phyloP scores from a whole-genome alignment of 2,888 invertebrate genomes.

The Malthinus flaveolus region DNA sequence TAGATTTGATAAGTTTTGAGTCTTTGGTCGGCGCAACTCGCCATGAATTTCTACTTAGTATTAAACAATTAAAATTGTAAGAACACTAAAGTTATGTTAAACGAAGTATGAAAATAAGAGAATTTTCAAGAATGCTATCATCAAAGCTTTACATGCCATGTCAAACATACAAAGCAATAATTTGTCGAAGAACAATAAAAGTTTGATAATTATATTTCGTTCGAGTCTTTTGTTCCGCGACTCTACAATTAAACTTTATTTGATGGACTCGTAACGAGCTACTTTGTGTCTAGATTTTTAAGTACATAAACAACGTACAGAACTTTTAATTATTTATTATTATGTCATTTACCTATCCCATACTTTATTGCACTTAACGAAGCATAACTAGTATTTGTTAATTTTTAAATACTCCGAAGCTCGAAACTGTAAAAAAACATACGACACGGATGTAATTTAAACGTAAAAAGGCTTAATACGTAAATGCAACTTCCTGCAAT shows the following conservation, averaged over 20 bases:
- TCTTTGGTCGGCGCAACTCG: too few relatives aligned
- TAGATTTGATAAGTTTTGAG: too few relatives aligned
- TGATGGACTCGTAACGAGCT: conserved; percentile 27
- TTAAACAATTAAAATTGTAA: too few relatives aligned
- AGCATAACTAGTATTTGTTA: conserved; percentile 15
- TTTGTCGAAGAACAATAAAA: conserved; percentile 39
- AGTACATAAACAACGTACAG: conserved; percentile 16
- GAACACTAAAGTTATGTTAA: conserved; percentile 30
- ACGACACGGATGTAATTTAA: conserved; percentile 1
- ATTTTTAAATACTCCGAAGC: conserved; percentile 16
- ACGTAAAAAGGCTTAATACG: not conserved
- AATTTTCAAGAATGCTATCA: conserved; percentile 38
- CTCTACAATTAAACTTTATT: conserved; percentile 35
- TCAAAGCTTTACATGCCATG: conserved; percentile 39
- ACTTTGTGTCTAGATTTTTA: conserved; percentile 26
- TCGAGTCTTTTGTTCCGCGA: conserved; percentile 36
- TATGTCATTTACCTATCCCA: conserved; percentile 23
- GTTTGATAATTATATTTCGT: conserved; percentile 40
- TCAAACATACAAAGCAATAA: conserved; percentile 41
- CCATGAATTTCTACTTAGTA: too few relatives aligned
- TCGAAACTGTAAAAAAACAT: not conserved
- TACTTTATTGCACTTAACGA: conserved; percentile 16
- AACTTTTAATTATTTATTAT: conserved; percentile 16
- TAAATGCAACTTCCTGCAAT: too few relatives aligned
- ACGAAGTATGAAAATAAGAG: conserved; percentile 39